Evolutionary conservation across 1,140 invertebrate species (phyloP), one percentile per base, ranked within the genome.

Genomic region (Conus ventricosus): DNA sequence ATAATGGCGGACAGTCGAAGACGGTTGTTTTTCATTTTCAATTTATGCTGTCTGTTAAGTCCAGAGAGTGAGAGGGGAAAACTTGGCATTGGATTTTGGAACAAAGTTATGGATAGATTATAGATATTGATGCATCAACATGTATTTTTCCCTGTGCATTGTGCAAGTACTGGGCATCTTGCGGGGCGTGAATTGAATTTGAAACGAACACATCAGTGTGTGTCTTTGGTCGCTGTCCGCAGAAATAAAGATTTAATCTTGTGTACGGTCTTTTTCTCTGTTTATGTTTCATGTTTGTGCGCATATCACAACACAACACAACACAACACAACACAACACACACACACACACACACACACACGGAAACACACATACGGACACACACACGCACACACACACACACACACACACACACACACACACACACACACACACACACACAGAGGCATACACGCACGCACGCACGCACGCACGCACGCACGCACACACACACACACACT

Each of bases 341-440:
- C 39, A 39, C 39, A 39, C 39, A 39, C 39, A 39, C 39, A 39
- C 39, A 39, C 39, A 39, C 39, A 39, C 39, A 39, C 63, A 71
- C 63, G n/a, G n/a, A n/a, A n/a, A n/a, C 63, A 71, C 63, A 71
- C 63, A 71, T 4, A 71, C 63, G n/a, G n/a, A 71, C 63, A 71
- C 63, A 71, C 63, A 71, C 63, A 71, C 63, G 4, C 63, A n/a
- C 63, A 71, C 63, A n/a, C 63, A 71, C 63, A n/a, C 63, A 71
- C 63, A n/a, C n/a, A n/a, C n/a, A n/a, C n/a, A n/a, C n/a, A 39
- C 39, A 39, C 39, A 39, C 39, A 39, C 39, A 39, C 39, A 39
- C 39, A 39, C 63, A 71, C 63, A n/a, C 63, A 71, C 63, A 71
- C 63, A 71, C 63, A 71, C 63, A 71, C 63, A 71, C 63, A 71